These are phyloP conservation scores for Epsilonema sp. DNA, from an alignment of 2,888 invertebrate genomes.

Conservation along the genomic window DNA sequence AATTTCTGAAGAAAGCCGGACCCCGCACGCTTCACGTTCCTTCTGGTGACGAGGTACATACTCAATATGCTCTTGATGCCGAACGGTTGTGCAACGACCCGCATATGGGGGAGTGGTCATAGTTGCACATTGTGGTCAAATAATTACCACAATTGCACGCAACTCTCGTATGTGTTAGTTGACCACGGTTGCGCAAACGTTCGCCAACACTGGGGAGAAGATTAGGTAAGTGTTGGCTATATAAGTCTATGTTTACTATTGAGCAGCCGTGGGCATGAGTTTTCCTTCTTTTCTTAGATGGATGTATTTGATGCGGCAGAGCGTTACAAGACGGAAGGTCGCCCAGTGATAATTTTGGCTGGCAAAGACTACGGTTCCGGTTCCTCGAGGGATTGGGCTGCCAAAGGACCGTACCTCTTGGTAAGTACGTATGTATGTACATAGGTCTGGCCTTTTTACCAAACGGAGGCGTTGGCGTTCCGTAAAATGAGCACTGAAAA, in stretches of 20 bases:
- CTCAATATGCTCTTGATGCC: too few relatives aligned
- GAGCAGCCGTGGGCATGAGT: neutral
- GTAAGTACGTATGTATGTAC: slow-evolving; percentile 39
- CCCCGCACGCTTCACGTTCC: slow-evolving; percentile 71
- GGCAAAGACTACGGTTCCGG: slow-evolving; percentile 97
- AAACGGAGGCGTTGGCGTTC: too few relatives aligned
- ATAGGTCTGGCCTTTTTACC: too few relatives aligned
- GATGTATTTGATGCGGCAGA: slow-evolving; percentile 86
- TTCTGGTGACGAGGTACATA: slow-evolving; percentile 57
- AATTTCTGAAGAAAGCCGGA: slow-evolving; percentile 52
- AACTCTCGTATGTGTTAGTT: too few relatives aligned
- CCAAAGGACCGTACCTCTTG: slow-evolving; percentile 79
- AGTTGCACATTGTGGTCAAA: too few relatives aligned
- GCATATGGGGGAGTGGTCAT: too few relatives aligned
- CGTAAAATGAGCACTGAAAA: too few relatives aligned
- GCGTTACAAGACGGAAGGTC: slow-evolving; percentile 53
- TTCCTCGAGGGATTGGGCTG: slow-evolving; percentile 95
- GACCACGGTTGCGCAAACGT: too few relatives aligned
- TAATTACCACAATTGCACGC: too few relatives aligned
- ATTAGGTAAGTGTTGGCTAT: neutral
- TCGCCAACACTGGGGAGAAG: too few relatives aligned
- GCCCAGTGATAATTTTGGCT: slow-evolving; percentile 59
- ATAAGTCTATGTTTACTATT: neutral
- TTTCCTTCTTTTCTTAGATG: slow-evolving; percentile 42
- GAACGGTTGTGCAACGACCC: too few relatives aligned